phyloP scores from a whole-genome alignment of 2,113 vertebrate genomes.

The Pleuronectes platessa region DNA sequence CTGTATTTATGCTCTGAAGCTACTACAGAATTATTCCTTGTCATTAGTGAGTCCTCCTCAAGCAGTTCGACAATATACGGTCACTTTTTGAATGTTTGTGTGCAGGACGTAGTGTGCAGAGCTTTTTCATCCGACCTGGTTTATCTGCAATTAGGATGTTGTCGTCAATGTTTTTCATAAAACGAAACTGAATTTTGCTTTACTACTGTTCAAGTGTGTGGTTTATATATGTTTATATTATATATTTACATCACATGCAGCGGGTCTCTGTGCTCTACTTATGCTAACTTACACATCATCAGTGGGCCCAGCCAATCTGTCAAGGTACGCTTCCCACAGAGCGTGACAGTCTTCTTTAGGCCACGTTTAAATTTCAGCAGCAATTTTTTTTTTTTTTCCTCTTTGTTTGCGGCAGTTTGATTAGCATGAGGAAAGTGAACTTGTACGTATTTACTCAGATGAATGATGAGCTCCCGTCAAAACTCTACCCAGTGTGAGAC shows the following conservation, averaged over 20 bases:
- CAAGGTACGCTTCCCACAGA: constrained; percentile 45
- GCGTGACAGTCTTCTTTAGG: constrained; percentile 68
- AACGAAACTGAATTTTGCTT: too few species aligned
- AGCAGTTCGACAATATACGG: too few species aligned
- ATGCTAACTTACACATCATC: constrained; percentile 50
- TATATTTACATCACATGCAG: constrained; percentile 13
- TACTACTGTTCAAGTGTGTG: too few species aligned
- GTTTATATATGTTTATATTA: too few species aligned
- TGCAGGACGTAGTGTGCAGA: too few species aligned
- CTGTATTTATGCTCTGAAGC: too few species aligned
- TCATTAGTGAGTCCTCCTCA: too few species aligned
- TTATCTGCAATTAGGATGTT: too few species aligned
- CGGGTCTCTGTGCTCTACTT: constrained; percentile 33
- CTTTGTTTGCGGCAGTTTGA: constrained; percentile 52
- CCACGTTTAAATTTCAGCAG: constrained; percentile 67
- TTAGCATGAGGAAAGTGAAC: constrained; percentile 42
- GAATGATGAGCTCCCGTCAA: constrained; percentile 51
- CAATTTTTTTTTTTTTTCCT: constrained; percentile 54
- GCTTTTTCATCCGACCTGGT: too few species aligned
- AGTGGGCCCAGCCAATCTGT: constrained; percentile 56
- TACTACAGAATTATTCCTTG: too few species aligned
- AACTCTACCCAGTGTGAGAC: constrained; percentile 40
- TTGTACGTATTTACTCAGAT: constrained; percentile 54
- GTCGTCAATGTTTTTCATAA: too few species aligned
- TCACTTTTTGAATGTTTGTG: too few species aligned